Evolutionary conservation across 2,797 vertebrate species (phyloP), one percentile per base, ranked within the genome.

Genomic region (Chromobotia macracanthus): DNA sequence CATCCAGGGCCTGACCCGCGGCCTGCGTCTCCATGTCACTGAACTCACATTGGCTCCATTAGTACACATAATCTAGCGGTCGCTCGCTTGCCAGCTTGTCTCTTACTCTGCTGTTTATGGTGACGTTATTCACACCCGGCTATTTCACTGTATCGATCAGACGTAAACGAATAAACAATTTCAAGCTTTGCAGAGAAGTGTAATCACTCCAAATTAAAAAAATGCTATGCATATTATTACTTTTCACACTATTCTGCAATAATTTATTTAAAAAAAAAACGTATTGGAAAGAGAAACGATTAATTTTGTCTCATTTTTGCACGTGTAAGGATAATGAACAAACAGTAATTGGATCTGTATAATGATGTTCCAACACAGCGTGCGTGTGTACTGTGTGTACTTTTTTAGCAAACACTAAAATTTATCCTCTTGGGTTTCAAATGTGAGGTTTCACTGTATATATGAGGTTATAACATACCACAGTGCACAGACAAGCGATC

Each of bases 151-250:
- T 95, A 95, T 94, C 91, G 93, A 95, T 95, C 90, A 88, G 69
- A 41, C 92, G 91, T 92, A 94, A 95, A 95, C 94, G 93, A 50
- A 94, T 94, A 95, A 94, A 94, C 93, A 95, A 95, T 95, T 94
- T 94, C 93, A 92, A 92, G 87, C 87, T 86, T 91, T 90, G 92
- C 83, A 88, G 89, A 89, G 88, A 89, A 94, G 94, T 91, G 91
- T 92, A 93, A 94, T 95, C 93, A 92, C 91, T 92, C 94, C 93
- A 78, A 82, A 79, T 78, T 73, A 74, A 55, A 93, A 94, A 92
- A 94, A 77, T 75, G n/a, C n/a, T n/a, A 69, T 74, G 94, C 94
- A 92, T 91, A 92, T 92, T 90, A 90, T 90, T 92, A 92, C 92
- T 92, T 92, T 91, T 92, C 90, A 90, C 90, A 93, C 93, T 90